Evolutionary conservation across 2,113 vertebrate species (phyloP).

Genomic region (Chascanopsetta lugubris): DNA sequence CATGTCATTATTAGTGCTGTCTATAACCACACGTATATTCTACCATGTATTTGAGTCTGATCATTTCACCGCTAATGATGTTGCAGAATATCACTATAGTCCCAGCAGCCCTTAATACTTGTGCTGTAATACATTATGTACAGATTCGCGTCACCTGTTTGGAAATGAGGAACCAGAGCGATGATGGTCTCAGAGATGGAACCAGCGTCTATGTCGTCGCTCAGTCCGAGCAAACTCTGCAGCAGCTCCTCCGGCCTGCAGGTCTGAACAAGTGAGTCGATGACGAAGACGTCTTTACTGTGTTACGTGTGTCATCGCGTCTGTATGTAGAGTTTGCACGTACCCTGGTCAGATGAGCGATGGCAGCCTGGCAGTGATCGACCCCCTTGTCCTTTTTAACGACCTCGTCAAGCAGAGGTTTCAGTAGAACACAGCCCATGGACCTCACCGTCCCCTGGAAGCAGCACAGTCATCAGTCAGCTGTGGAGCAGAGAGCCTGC

Average conservation of each 20-base stretch:
- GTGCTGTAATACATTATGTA: too few relatives aligned
- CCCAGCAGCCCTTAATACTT: too few relatives aligned
- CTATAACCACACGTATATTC: too few relatives aligned
- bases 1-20: too few relatives aligned
- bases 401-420: constrained; percentile 79
- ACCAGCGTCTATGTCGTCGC: constrained; percentile 85
- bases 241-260: constrained; percentile 88
- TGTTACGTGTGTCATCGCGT: too few relatives aligned
- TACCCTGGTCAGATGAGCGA: constrained; percentile 73
- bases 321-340: background rate
- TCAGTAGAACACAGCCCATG: constrained; percentile 90
- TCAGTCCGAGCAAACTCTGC: constrained; percentile 85
- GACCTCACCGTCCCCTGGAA: constrained; percentile 85
- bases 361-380: constrained; percentile 64
- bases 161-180: constrained; percentile 85
- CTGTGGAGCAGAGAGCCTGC: background rate
- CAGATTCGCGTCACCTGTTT: constrained; percentile 82
- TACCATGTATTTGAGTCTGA: too few relatives aligned
- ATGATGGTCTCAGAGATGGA: constrained; percentile 84
- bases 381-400: constrained; percentile 45
- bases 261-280: constrained; percentile 84
- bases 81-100: too few relatives aligned
- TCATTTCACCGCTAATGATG: too few relatives aligned
- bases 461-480: background rate
- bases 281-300: too few relatives aligned